Evolutionary conservation across 1,140 invertebrate species (phyloP).

Genomic region (Ceratosolen fusciceps): DNA sequence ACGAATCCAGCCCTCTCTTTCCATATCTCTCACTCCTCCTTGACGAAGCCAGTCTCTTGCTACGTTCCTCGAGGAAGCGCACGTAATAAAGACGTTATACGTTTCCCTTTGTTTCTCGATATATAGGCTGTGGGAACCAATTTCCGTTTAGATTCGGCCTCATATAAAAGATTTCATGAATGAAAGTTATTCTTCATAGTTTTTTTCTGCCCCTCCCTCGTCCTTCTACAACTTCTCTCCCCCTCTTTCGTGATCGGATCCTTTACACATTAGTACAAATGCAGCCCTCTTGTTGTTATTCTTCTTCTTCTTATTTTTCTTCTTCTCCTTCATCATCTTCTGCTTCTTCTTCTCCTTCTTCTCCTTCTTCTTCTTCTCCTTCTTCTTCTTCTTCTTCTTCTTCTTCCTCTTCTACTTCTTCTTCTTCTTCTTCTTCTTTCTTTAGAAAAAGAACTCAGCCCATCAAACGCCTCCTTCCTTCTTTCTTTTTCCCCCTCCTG

Average conservation of each 20-base stretch:
- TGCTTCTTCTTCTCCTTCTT: constrained; percentile 26
- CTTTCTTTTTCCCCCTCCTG: constrained; percentile 17
- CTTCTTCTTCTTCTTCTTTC: constrained; percentile 42
- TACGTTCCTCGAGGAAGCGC: constrained; percentile 46
- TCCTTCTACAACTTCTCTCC: constrained; percentile 21
- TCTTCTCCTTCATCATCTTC: constrained; percentile 38
- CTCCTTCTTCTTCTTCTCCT: not conserved
- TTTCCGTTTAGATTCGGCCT: constrained; percentile 50
- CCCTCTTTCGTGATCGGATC: constrained; percentile 13
- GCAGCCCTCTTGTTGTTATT: constrained; percentile 15
- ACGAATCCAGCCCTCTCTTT: constrained; percentile 45
- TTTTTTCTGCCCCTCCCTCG: constrained; percentile 16
- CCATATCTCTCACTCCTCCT: constrained; percentile 2
- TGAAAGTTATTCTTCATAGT: constrained; percentile 52
- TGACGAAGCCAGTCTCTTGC: too few species aligned
- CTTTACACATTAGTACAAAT: constrained; percentile 22
- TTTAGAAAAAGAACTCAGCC: too few species aligned
- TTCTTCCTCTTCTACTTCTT: too few species aligned
- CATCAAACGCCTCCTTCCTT: too few species aligned
- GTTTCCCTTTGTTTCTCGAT: constrained; percentile 54
- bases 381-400: too few species aligned
- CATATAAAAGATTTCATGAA: constrained; percentile 60
- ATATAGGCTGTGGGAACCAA: constrained; percentile 56
- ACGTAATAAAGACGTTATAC: constrained; percentile 35
- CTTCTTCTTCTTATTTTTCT: not conserved